phyloP scores from a whole-genome alignment of 2,113 vertebrate species.

The Halichoerus grypus region DNA sequence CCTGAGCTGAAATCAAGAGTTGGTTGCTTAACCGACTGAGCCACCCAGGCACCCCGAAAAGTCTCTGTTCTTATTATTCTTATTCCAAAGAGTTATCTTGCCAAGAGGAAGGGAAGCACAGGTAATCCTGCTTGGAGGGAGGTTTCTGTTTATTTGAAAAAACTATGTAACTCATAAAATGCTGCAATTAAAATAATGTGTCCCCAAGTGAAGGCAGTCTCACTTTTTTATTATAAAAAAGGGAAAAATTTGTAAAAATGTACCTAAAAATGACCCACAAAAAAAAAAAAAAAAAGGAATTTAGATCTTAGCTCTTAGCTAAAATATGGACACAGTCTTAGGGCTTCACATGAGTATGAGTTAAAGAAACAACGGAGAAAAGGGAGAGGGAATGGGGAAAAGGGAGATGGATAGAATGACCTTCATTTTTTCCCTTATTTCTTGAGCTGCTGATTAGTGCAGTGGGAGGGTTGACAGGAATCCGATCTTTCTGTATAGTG shows the following conservation, averaged over 20 bases:
- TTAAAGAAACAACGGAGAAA: neutral
- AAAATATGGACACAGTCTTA: neutral
- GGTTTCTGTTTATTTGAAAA: neutral
- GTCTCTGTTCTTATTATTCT: neutral
- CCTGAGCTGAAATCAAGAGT: neutral
- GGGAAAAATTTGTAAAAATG: neutral
- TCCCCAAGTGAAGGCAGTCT: neutral
- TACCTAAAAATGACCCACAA: neutral
- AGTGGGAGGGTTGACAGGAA: neutral
- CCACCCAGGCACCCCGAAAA: neutral
- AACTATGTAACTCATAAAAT: neutral
- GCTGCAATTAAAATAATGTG: constrained; percentile 25
- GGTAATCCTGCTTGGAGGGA: neutral
- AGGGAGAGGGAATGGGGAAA: neutral
- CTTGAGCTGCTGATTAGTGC: neutral
- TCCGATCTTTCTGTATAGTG: neutral
- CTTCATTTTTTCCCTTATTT: neutral
- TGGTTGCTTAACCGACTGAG: neutral
- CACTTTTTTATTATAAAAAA: neutral
- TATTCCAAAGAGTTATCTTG: neutral
- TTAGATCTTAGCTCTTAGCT: neutral
- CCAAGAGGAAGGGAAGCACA: neutral
- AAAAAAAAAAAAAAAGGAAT: neutral
- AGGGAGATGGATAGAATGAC: neutral
- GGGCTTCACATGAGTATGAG: neutral